These are phyloP conservation scores for Cyanocitta stelleri DNA, from an alignment of 2,113 vertebrate genomes.

Conservation along the genomic window DNA sequence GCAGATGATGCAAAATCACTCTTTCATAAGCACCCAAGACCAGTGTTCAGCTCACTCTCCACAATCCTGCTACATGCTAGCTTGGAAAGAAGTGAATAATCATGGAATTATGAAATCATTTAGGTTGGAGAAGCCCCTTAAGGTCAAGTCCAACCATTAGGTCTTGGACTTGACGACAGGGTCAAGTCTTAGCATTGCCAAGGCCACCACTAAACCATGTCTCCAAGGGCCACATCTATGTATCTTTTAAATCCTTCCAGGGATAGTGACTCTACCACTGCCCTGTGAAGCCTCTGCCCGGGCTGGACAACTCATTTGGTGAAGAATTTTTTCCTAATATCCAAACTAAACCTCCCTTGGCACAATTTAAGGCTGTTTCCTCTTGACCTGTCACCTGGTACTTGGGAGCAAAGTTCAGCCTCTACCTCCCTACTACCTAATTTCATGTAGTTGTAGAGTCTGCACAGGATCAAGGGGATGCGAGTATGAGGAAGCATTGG, in stretches of 20 bases:
- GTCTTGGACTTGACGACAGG: no score
- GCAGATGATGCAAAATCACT: neutral
- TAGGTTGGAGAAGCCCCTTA: neutral
- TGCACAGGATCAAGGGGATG: fast-evolving
- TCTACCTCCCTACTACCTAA: neutral
- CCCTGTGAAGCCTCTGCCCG: neutral
- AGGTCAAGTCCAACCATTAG: neutral
- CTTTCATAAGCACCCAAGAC: neutral
- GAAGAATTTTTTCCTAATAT: neutral
- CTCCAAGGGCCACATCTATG: neutral
- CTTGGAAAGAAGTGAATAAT: fast-evolving
- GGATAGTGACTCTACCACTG: neutral
- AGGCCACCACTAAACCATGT: neutral
- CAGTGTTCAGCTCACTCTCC: neutral
- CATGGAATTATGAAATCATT: neutral
- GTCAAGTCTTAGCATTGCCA: neutral
- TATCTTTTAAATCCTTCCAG: neutral
- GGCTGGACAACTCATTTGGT: neutral
- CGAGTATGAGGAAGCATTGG: no score
- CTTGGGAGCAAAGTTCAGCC: neutral
- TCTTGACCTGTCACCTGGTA: neutral
- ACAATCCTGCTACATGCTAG: fast-evolving
- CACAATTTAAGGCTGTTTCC: neutral
- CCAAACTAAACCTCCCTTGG: neutral
- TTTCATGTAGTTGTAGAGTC: neutral